Conservation (phyloP, 2,797 vertebrate species). For the Melanogrammus aeglefinus region DNA sequence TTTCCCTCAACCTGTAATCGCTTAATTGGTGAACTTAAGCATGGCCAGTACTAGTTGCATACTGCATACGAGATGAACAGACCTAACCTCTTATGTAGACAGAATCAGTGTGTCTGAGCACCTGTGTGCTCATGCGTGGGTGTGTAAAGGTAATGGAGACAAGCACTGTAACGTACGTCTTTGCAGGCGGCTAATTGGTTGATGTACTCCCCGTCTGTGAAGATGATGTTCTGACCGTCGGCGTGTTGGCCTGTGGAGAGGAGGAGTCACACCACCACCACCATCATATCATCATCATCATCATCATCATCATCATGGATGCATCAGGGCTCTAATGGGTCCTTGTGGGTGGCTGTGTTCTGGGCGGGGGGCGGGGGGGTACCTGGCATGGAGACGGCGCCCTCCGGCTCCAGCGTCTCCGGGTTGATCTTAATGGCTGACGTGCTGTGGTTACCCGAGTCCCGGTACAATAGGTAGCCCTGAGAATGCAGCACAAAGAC, state of each 20-base stretch:
- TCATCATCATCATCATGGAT: not conserved
- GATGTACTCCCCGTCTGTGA: conserved; percentile 97
- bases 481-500: conserved; percentile 47
- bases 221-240: conserved; percentile 96
- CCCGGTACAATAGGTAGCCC: conserved; percentile 95
- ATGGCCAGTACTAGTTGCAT: too few species aligned
- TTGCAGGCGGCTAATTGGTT: conserved; percentile 99
- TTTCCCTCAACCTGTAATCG: too few species aligned
- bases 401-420: conserved; percentile 95
- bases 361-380: conserved; percentile 10
- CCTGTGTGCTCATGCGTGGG: not conserved
- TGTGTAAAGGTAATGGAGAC: not conserved
- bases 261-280: not conserved
- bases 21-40: too few species aligned
- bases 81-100: too few species aligned
- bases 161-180: conserved; percentile 84
- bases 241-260: conserved; percentile 83
- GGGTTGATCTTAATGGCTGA: conserved; percentile 96
- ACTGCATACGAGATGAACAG: too few species aligned
- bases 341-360: not conserved
- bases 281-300: not conserved
- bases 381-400: conserved; percentile 93
- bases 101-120: not conserved
- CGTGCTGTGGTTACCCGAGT: conserved; percentile 90
- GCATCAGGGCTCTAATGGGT: not conserved